These are phyloP conservation scores for Oasisia sp. DNA, from an alignment of 2,888 invertebrate species.

Conservation along the genomic window DNA sequence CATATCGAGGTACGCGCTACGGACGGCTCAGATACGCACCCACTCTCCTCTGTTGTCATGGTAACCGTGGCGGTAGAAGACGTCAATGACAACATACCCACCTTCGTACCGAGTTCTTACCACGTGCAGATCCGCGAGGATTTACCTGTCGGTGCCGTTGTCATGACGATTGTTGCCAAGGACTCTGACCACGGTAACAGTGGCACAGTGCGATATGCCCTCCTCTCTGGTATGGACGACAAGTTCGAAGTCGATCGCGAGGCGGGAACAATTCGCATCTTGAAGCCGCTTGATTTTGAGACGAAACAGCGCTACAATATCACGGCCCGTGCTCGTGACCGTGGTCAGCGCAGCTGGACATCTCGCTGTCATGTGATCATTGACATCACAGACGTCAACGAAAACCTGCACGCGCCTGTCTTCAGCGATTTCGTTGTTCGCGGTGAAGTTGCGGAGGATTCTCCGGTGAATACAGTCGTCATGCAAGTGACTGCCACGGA, in stretches of 20 bases:
- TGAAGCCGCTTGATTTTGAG: constrained; percentile 85
- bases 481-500: constrained; percentile 83
- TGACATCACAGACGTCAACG: constrained; percentile 90
- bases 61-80: constrained; percentile 89
- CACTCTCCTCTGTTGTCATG: constrained; percentile 82
- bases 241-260: constrained; percentile 84
- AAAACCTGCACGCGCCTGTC: constrained; percentile 84
- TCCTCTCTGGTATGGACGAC: constrained; percentile 57
- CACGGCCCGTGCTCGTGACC: constrained; percentile 85
- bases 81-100: constrained; percentile 74
- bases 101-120: constrained; percentile 32
- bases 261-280: constrained; percentile 87
- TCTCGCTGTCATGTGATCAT: constrained; percentile 82
- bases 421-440: constrained; percentile 83
- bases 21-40: constrained; percentile 42
- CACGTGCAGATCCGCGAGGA: constrained; percentile 88
- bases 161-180: constrained; percentile 83
- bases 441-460: constrained; percentile 83
- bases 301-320: constrained; percentile 88
- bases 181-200: constrained; percentile 88
- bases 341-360: constrained; percentile 78
- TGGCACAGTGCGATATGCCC: constrained; percentile 82
- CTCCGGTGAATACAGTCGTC: constrained; percentile 80
- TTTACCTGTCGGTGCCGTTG: constrained; percentile 87
- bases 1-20: constrained; percentile 33